Evolutionary conservation across 2,113 vertebrate species (phyloP), one percentile per base, ranked within the genome.

Genomic region (Nerophis ophidion): DNA sequence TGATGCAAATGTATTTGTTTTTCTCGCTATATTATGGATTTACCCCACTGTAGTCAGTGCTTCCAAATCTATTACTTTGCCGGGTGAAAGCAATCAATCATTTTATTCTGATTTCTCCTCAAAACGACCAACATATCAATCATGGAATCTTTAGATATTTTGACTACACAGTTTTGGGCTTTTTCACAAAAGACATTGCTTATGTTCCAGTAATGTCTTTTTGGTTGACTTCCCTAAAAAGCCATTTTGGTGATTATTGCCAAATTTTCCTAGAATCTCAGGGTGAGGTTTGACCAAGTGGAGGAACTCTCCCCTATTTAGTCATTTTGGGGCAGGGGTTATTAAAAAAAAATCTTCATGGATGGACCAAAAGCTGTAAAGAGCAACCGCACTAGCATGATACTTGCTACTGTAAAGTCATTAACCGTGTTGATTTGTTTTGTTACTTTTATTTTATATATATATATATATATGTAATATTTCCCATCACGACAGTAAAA

Each of bases 101-200:
- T 91, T 91, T 94, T 94, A 81, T 69, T 66, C 36, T 75, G 69
- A 62, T 75, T 81, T 65, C 71, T 75, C 55, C 78, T 93, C 88
- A 78, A 79, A 51, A 59, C 79, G 40, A 47, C 70, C 91, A 89
- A 92, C 91, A 90, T 91, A 92, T 97, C 93, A 92, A 92, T 97
- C 93, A 92, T 92, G 93, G 91, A 93, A 91, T 92, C 92, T 91
- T 93, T 87, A 90, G 92, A 87, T 93, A 93, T 93, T 85, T 94
- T 92, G 92, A 93, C 90, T 92, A 92, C 93, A 84, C 91, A 89
- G 88, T 94, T 91, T 90, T 90, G 88, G 91, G 92, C 92, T 96
- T 94, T 93, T 93, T 92, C 91, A 92, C 90, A 89, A 92, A 88
- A 85, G 90, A 9, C 38, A 40, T 26, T 26, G 26, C 26, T 26